Base-by-base conservation (phyloP, 2,797 vertebrate species). In the Danio tinwini region DNA sequence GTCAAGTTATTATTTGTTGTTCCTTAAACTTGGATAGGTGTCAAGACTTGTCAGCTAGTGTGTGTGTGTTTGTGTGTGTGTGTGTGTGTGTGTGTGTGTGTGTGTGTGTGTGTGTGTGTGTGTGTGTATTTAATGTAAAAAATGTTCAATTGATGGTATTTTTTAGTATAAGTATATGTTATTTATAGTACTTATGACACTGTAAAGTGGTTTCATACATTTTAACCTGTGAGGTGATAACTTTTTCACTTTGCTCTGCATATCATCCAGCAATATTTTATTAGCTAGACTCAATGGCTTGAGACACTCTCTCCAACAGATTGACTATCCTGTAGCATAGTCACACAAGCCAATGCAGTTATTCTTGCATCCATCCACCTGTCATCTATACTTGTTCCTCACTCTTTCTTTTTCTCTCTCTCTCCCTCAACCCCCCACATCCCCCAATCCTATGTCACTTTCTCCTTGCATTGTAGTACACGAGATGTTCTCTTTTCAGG, bases 401-500 rank as follows among this genome's bases (percentile, higher is more conserved):
- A 44, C 67, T 69, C 82, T 81, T 40, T 70, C 68, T 69, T 74
- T 12, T 39, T 53, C 59, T 52, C 39, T 45, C 68, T 44, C 75
- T 74, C 40, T 53, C 29, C 29, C 29, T 29, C 29, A 29, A 58
- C 62, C 65, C 78, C 84, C 82, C 88, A 88, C 87, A 86, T 87
- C 87, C 86, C 82, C 88, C 84, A 85, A 86, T 89, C 90, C 89
- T 92, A 91, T 93, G 89, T 92, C 91, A 93, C 91, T 92, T 92
- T 92, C 91, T 91, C 88, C 90, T 85, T 92, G 93, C 93, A 95
- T 94, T 94, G 91, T 91, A 89, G 88, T 90, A 91, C 90, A 90
- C 86, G 90, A 91, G 90, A 95, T 94, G 93, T 92, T 95, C 93
- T 93, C 93, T 84, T 93, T 94, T 94, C 90, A 93, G 88, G 81